A percentile compares a stretch with the other conserved stretches of the same genome.
Evolutionary conservation across 1,140 invertebrate genomes (phyloP).

Genomic region (Drosophila sproati): DNA sequence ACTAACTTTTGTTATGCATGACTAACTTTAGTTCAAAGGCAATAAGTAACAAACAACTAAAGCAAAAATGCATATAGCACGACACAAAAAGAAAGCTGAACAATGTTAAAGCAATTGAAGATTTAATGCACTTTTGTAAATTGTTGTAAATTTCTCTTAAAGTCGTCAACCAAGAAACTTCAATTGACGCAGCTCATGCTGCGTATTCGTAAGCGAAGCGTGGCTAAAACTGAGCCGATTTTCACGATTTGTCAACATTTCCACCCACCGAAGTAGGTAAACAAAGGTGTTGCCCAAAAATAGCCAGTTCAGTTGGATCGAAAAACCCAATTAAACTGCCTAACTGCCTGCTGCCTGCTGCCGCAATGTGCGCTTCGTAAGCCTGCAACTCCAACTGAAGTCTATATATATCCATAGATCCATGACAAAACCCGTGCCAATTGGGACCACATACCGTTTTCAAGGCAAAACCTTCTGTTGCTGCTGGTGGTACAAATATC

Average conservation of each 20-base stretch:
- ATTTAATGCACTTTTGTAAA: background rate
- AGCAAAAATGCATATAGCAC: background rate
- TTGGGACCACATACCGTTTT: background rate
- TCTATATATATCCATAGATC: slow-evolving; percentile 4
- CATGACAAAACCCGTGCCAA: background rate
- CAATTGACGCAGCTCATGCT: background rate
- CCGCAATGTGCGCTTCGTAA: slow-evolving; percentile 11
- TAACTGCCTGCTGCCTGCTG: slow-evolving; percentile 3
- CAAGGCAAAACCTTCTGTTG: background rate
- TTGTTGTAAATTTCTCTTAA: background rate
- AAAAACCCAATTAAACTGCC: slow-evolving; percentile 72
- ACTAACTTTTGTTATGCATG: slow-evolving; percentile 34
- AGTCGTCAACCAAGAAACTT: background rate
- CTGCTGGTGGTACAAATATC: slow-evolving; percentile 25
- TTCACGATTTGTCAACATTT: slow-evolving; percentile 16
- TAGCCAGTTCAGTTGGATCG: slow-evolving; percentile 33
- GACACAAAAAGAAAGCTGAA: slow-evolving; percentile 7
- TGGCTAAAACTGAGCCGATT: slow-evolving; percentile 56
- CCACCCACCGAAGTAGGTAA: slow-evolving; percentile 18
- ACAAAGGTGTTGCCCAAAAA: slow-evolving; percentile 23
- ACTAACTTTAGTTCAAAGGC: slow-evolving; percentile 25
- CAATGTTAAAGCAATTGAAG: background rate
- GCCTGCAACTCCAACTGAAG: slow-evolving; percentile 6
- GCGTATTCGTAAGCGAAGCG: slow-evolving; percentile 41
- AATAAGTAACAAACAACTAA: slow-evolving; percentile 17